phyloP scores from a whole-genome alignment of 2,888 invertebrate species.

The Trissolcus japonicus region DNA sequence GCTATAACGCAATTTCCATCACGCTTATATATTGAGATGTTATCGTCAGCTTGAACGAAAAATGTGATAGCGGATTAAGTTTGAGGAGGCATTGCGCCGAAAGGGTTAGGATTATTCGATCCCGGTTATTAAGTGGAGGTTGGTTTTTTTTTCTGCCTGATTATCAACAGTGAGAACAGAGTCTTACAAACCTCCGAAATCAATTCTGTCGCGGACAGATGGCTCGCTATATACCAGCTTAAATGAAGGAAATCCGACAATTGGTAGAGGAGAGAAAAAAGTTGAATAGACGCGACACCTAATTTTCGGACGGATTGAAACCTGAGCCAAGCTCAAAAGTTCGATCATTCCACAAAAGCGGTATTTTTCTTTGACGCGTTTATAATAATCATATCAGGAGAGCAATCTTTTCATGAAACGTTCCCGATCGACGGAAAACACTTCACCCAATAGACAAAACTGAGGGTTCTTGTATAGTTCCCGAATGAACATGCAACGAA shows the following conservation, averaged over 20 bases:
- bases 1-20: background rate
- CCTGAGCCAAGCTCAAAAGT: constrained; percentile 57
- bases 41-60: background rate
- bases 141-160: background rate
- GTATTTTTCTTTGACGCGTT: constrained; percentile 74
- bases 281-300: constrained; percentile 66
- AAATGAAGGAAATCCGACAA: constrained; percentile 21
- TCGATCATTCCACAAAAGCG: constrained; percentile 66
- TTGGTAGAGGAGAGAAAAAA: constrained; percentile 59
- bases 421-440: constrained; percentile 70
- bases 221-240: constrained; percentile 31
- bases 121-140: background rate
- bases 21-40: background rate
- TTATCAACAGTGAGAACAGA: constrained; percentile 9
- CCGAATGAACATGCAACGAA: too few relatives aligned
- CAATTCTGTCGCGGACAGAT: constrained; percentile 58
- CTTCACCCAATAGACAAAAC: constrained; percentile 60
- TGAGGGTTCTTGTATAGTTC: background rate
- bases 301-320: constrained; percentile 66
- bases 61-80: constrained; percentile 2
- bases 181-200: constrained; percentile 15
- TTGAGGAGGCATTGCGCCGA: background rate
- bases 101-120: constrained; percentile 7
- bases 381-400: constrained; percentile 71
- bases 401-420: constrained; percentile 63